phyloP scores from a whole-genome alignment of 2,888 invertebrate species.

The Carpatolechia fugitivella region DNA sequence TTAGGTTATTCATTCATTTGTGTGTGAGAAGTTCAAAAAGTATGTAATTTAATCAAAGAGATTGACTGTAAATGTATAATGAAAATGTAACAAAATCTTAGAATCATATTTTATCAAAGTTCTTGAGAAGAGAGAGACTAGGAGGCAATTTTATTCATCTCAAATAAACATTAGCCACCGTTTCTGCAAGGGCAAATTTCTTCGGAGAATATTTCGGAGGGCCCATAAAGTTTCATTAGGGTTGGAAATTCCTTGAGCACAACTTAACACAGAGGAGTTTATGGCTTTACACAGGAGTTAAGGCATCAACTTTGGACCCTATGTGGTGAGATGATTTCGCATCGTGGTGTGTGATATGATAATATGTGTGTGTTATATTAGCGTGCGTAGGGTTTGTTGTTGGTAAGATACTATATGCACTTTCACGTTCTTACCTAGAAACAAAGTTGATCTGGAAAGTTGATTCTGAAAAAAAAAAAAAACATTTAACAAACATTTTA shows the following conservation, averaged over 20 bases:
- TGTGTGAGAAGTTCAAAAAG: too few relatives aligned
- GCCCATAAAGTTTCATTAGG: conserved; percentile 35
- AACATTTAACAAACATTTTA: too few relatives aligned
- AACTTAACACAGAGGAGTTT: conserved; percentile 42
- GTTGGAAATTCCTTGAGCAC: conserved; percentile 31
- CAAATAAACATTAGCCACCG: conserved; percentile 1
- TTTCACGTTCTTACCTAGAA: too few relatives aligned
- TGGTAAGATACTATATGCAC: too few relatives aligned
- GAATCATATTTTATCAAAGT: too few relatives aligned
- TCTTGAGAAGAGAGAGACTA: not conserved
- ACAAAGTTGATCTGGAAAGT: too few relatives aligned
- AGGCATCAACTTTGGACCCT: conserved; percentile 18
- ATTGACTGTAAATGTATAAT: too few relatives aligned
- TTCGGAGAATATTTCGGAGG: conserved; percentile 30
- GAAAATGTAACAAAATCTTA: too few relatives aligned
- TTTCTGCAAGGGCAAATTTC: conserved; percentile 17
- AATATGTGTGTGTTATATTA: not conserved
- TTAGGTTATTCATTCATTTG: too few relatives aligned
- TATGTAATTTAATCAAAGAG: too few relatives aligned
- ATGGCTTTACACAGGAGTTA: conserved; percentile 30
- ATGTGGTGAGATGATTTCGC: not conserved
- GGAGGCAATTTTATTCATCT: conserved; percentile 13
- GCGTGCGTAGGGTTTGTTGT: too few relatives aligned
- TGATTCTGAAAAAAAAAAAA: too few relatives aligned
- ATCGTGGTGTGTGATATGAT: not conserved